Base-by-base conservation (phyloP, 2,797 vertebrate genomes). In the Oophaga sylvatica region DNA sequence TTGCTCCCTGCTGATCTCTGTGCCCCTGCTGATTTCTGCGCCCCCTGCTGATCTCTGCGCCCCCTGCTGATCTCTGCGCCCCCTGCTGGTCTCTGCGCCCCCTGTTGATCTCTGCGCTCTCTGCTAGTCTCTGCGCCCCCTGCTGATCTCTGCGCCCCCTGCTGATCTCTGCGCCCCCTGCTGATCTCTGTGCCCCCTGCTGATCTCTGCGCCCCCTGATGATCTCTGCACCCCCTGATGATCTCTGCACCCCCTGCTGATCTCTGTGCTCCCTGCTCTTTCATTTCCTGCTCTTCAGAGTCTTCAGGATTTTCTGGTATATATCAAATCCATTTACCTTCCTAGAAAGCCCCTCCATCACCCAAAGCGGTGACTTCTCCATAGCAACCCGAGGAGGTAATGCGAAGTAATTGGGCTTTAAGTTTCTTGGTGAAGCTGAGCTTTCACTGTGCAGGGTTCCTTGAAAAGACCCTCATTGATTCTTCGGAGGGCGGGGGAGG, bases 381-480 rank as follows among this genome's bases (percentile, higher is more conserved):
- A 85, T 85, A 65, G 87, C 83, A 88, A 88, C 87, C 35, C 48
- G 29, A 20, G 53, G 31, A 29, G 35, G 62, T 68, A 62, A 41
- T 62, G 19, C 56, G 53, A 8, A 63, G n/a, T 83, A 71, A 73
- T 83, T 79, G 73, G 57, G 59, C 35, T 67, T 31, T 20, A 57
- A 59, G 82, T 60, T 84, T 84, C 63, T n/a, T 84, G 48, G 75
- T 22, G 59, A 56, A 73, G 80, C 41, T 41, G 15, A 65, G 41
- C 26, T 63, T 26, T 76, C 53, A 41, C 31, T 67, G 20, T 76
- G 80, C 71, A 87, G 79, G 57, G 35, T n/a, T n/a, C 63, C 59
- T 56, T 56, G 59, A 65, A 53, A n/a, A 75, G 77, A 63, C n/a
- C 59, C 76, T 77, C 45, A 89, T 89, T 85, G 83, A 89, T 85